Evolutionary conservation across 92 coral and sea anemone species (phyloP).

Genomic region (Bergia sp.): DNA sequence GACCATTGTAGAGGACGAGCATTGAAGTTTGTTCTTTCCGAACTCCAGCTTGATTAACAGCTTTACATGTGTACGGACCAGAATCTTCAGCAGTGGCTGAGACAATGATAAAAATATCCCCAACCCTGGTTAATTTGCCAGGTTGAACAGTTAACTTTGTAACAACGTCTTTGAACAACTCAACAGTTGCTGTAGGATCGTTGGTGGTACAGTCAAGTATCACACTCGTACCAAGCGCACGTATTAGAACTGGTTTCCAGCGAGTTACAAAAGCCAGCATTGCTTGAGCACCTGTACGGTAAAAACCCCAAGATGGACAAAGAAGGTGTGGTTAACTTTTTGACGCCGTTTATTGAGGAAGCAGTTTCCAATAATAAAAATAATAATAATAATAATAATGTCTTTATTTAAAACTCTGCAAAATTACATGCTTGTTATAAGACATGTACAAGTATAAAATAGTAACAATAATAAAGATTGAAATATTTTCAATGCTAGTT

Average conservation of each 20-base stretch:
- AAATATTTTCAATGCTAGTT: too few relatives aligned
- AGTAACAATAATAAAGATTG: too few relatives aligned
- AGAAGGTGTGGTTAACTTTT: too few relatives aligned
- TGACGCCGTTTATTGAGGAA: too few relatives aligned
- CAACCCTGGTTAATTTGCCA: background rate
- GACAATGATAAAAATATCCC: background rate
- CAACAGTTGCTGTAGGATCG: constrained; percentile 6
- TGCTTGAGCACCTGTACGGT: background rate
- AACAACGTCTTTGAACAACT: background rate
- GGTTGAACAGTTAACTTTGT: constrained; percentile 19
- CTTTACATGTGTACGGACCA: background rate
- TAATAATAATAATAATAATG: too few relatives aligned
- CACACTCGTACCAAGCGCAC: background rate
- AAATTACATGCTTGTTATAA: too few relatives aligned
- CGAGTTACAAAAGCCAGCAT: background rate
- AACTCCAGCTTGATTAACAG: background rate
- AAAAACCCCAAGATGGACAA: background rate
- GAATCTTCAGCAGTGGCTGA: background rate
- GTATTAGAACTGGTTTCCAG: background rate
- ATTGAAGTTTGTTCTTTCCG: background rate
- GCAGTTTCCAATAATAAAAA: too few relatives aligned
- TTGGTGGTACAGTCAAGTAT: constrained; percentile 6
- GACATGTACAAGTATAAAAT: too few relatives aligned
- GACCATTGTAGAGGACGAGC: background rate
- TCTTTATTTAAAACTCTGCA: too few relatives aligned